These are phyloP conservation scores for Apodemus speciosus DNA, from an alignment of 2,113 vertebrate genomes.

Conservation along the genomic window DNA sequence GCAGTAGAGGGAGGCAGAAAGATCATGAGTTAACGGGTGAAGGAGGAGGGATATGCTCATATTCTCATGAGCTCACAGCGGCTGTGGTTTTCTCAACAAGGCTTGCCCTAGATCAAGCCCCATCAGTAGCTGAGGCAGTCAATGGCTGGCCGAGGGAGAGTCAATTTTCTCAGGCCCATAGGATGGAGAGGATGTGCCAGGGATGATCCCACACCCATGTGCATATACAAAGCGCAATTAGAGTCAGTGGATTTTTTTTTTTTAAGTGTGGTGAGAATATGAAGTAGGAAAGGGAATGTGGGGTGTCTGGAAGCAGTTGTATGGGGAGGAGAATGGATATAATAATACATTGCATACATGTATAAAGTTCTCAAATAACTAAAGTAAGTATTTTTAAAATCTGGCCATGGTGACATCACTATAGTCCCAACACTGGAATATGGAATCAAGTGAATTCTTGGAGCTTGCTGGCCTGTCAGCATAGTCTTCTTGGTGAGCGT, in stretches of 20 bases:
- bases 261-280: neutral
- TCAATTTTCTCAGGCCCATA: neutral
- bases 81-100: neutral
- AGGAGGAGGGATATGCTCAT: too few species aligned
- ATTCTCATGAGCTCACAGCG: neutral
- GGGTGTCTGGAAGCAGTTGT: neutral
- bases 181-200: neutral
- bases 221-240: neutral
- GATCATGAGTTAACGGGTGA: too few species aligned
- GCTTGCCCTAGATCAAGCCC: neutral
- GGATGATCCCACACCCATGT: neutral
- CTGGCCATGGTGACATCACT: neutral
- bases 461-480: neutral
- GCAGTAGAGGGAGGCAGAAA: neutral
- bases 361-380: neutral
- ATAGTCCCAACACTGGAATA: neutral
- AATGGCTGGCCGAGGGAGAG: neutral
- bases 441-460: neutral
- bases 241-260: neutral
- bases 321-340: too few species aligned
- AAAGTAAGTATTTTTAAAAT: neutral
- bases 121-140: neutral
- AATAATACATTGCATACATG: neutral
- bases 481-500: neutral
- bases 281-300: too few species aligned